These are phyloP conservation scores for Drosophila cyrtoloma DNA, from an alignment of 2,888 invertebrate species.

Conservation along the genomic window DNA sequence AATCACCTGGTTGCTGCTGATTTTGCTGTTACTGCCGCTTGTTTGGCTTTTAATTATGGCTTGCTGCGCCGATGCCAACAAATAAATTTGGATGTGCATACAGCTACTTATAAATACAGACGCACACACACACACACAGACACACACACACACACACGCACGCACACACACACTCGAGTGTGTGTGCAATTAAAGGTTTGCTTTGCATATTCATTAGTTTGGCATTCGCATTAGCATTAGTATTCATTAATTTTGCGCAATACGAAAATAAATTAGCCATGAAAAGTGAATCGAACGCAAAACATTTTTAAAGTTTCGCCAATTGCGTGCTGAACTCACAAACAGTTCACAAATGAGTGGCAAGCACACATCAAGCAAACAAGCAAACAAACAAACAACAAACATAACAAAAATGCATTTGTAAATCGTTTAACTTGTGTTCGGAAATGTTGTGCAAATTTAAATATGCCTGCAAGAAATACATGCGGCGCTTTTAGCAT, in stretches of 20 bases:
- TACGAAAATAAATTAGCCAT: conserved; percentile 79
- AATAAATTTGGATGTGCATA: conserved; percentile 69
- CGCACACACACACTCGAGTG: not conserved
- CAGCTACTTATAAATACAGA: conserved; percentile 35
- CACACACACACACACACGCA: conserved; percentile 3
- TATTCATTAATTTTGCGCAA: conserved; percentile 78
- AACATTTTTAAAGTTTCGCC: conserved; percentile 58
- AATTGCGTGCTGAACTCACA: conserved; percentile 43
- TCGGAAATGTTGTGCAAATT: conserved; percentile 20
- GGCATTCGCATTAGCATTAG: conserved; percentile 68
- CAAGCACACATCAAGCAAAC: conserved; percentile 20
- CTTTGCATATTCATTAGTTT: conserved; percentile 70
- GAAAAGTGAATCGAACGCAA: conserved; percentile 79
- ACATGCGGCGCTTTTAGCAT: conserved; percentile 57
- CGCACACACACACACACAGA: conserved; percentile 5
- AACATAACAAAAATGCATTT: conserved; percentile 11
- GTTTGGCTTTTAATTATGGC: conserved; percentile 78
- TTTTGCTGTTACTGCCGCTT: conserved; percentile 52
- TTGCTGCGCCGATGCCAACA: conserved; percentile 70
- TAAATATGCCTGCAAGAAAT: conserved; percentile 45
- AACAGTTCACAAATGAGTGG: conserved; percentile 52
- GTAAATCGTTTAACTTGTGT: conserved; percentile 12
- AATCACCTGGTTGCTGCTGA: conserved; percentile 57
- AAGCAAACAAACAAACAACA: conserved; percentile 2
- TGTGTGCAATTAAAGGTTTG: conserved; percentile 50